Evolutionary conservation across 2,797 vertebrate genomes (phyloP).

Genomic region (Alfaro cultratus): DNA sequence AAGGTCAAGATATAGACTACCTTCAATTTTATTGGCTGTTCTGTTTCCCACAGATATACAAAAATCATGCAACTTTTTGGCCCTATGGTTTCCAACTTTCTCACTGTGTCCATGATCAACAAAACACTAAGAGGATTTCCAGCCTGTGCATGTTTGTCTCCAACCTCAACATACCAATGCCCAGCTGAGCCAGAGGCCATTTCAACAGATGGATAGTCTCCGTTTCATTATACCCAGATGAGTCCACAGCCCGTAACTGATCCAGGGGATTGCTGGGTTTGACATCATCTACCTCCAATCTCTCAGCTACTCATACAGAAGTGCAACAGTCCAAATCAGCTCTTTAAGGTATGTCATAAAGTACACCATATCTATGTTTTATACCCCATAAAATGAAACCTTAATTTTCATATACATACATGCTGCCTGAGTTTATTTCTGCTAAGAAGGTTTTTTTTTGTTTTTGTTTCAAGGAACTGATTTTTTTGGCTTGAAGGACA

Average conservation of each 20-base stretch:
- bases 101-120: neutral
- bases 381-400: neutral
- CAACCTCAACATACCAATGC: neutral
- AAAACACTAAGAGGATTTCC: neutral
- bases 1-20: neutral
- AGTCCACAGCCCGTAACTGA: neutral
- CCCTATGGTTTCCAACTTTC: neutral
- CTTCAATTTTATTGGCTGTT: neutral
- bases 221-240: neutral
- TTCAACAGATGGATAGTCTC: neutral
- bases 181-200: neutral
- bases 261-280: slow-evolving; percentile 1
- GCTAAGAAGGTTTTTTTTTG: neutral
- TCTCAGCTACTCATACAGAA: neutral
- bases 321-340: neutral
- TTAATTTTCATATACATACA: neutral
- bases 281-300: neutral
- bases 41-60: neutral
- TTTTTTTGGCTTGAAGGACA: slow-evolving; percentile 20
- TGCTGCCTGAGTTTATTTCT: neutral
- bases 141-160: neutral
- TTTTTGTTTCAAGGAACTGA: slow-evolving; percentile 11
- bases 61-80: neutral
- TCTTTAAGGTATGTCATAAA: neutral
- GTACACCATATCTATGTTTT: neutral